These are phyloP conservation scores for Rhinoderma darwinii DNA, from an alignment of 2,113 vertebrate genomes.

Conservation along the genomic window DNA sequence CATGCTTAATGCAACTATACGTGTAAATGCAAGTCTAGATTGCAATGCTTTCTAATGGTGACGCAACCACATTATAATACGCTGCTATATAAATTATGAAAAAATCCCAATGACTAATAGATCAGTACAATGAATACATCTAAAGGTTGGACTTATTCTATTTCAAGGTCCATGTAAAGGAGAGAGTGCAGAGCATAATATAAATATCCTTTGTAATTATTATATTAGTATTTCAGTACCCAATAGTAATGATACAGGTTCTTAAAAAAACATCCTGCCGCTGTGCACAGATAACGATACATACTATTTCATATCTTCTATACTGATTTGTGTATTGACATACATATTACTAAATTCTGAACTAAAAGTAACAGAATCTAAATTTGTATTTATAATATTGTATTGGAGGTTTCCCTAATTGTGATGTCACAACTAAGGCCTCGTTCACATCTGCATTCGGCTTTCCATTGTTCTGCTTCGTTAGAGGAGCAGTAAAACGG, in stretches of 20 bases:
- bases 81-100: not conserved
- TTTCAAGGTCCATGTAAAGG: not conserved
- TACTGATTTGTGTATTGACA: not conserved
- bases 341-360: not conserved
- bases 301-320: not conserved
- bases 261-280: not conserved
- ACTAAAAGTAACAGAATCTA: not conserved
- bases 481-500: no score
- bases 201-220: not conserved
- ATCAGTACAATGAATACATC: not conserved
- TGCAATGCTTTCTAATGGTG: not conserved
- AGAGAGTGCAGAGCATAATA: not conserved
- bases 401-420: no score
- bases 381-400: no score
- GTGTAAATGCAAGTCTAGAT: not conserved
- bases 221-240: not conserved
- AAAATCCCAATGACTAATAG: not conserved
- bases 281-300: not conserved
- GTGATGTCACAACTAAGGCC: no score
- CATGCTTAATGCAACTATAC: not conserved
- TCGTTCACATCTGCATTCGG: no score
- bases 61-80: not conserved
- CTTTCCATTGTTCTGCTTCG: no score
- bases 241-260: not conserved
- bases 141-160: not conserved